Base-by-base conservation (phyloP, 2,113 vertebrate genomes). In the Tachysurus fulvidraco region DNA sequence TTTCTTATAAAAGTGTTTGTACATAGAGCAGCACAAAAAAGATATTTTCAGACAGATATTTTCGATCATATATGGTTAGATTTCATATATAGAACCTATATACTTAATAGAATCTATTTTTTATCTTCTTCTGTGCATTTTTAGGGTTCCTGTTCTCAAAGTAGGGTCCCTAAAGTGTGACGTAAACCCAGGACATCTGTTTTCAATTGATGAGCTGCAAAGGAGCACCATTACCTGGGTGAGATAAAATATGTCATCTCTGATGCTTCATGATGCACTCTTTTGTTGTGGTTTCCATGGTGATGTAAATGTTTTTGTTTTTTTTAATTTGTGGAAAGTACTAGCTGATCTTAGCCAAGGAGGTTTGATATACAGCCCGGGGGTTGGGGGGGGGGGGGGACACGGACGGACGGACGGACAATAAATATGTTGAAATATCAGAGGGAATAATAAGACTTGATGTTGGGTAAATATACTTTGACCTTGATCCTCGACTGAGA, bases 391-490 rank as follows among this genome's bases (percentile, higher is more conserved):
- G 19, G 30, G 19, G 19, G 30, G 16, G 8, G 1, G 11, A 44
- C 10, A 44, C 10, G 4, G 3, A 74, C n/a, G n/a, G 25, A 52
- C 13, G 50, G 7, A 3, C 3, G 46, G 3, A 52, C 23, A 76
- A 52, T 77, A 17, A 77, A 77, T 54, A 77, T 76, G 44, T 77
- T 77, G 74, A 13, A 77, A 77, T 54, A 77, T 5, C 25, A 71
- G 21, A 21, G 7, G 4, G 25, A 77, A 52, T n/a, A 69, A 69
- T 69, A 69, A 19, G 11, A 50, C 5, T 28, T 78, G 46, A 76
- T 76, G 73, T 76, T n/a, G 23, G 44, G 1, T 52, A 76, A 50
- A 14, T 52, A 50, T 25, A 14, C 14, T 16, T n/a, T 52, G 44
- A n/a, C 23, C 21, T 78, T 55, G 25, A 17, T 30, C 50, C 14